Conservation (phyloP, 2,797 vertebrate genomes). For the Siniperca obscura region DNA sequence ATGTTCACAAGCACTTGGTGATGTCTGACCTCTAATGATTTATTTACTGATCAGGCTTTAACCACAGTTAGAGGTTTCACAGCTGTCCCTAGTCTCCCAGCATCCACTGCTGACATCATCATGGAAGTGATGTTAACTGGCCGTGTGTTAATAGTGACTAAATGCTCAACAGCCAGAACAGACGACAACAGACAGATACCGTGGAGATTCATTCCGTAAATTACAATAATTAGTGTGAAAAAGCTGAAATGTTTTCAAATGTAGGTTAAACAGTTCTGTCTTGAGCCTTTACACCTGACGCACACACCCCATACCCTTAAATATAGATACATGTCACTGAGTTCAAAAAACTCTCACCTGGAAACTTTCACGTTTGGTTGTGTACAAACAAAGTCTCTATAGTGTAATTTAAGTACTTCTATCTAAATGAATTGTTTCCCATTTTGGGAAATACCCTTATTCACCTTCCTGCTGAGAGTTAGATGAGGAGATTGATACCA, state of each 20-base stretch:
- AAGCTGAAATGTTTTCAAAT: background rate
- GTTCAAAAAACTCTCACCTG: background rate
- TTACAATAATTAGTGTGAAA: background rate
- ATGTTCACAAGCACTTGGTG: background rate
- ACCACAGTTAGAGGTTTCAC: background rate
- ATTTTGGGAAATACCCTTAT: background rate
- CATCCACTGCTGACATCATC: conserved; percentile 2
- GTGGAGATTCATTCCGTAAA: background rate
- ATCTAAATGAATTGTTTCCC: background rate
- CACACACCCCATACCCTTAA: background rate
- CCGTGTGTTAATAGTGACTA: background rate
- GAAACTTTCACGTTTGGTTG: background rate
- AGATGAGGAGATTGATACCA: background rate
- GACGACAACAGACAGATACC: background rate
- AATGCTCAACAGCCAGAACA: background rate
- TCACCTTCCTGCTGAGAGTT: background rate
- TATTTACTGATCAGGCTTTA: background rate
- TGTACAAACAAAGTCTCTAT: background rate
- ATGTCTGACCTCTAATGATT: background rate
- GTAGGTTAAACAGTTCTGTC: background rate
- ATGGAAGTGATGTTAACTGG: background rate
- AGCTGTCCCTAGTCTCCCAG: background rate
- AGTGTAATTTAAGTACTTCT: background rate
- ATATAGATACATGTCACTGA: background rate
- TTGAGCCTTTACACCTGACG: background rate